Conservation (phyloP, 2,888 invertebrate species). For the Seira sanloemensis region DNA sequence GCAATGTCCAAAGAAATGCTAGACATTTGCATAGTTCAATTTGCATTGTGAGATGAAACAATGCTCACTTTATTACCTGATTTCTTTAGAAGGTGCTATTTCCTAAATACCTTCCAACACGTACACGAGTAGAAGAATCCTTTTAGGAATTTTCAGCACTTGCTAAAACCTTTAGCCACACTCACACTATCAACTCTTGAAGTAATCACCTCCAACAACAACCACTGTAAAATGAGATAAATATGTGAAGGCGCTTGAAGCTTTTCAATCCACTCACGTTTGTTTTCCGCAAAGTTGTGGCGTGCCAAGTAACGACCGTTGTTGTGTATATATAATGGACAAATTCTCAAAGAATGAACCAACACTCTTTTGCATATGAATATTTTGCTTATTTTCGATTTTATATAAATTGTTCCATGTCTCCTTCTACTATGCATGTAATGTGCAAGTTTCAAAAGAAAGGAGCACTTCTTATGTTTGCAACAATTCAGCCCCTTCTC, state of each 20-base stretch:
- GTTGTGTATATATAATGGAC: background rate
- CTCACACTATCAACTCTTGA: too few relatives aligned
- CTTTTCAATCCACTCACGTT: background rate
- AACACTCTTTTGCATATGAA: constrained; percentile 2
- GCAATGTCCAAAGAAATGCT: too few relatives aligned
- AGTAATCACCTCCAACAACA: background rate
- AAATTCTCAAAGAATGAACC: background rate
- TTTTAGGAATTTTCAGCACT: too few relatives aligned
- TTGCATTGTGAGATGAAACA: too few relatives aligned
- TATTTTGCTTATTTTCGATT: background rate
- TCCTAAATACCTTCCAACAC: too few relatives aligned
- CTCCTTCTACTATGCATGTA: too few relatives aligned
- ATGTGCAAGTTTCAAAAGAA: too few relatives aligned
- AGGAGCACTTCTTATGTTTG: background rate
- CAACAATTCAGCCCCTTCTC: background rate
- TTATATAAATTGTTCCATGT: background rate
- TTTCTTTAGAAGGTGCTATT: too few relatives aligned
- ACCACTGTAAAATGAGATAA: background rate
- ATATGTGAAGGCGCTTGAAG: background rate
- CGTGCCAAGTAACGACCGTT: background rate
- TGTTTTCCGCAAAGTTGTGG: constrained; percentile 11
- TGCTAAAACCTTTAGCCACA: too few relatives aligned
- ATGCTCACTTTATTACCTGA: too few relatives aligned
- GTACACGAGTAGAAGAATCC: too few relatives aligned
- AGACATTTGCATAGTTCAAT: too few relatives aligned